phyloP scores from a whole-genome alignment of 2,888 invertebrate genomes.

The Trypoxylon attenuatum region DNA sequence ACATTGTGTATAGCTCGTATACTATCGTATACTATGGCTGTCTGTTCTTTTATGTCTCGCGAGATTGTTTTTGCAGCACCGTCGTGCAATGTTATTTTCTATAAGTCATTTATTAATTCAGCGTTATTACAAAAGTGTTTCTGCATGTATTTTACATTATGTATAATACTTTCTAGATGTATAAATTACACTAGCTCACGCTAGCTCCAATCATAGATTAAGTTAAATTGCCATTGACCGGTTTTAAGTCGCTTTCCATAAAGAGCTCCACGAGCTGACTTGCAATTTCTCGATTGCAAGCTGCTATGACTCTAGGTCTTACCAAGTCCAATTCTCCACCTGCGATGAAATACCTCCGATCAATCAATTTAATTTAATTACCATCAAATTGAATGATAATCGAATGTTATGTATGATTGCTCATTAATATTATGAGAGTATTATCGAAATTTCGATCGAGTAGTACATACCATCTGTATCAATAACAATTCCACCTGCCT shows the following conservation, averaged over 20 bases:
- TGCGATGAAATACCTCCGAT: constrained; percentile 36
- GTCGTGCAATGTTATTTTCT: no score
- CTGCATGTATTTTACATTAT: background rate
- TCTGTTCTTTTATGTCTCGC: no score
- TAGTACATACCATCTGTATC: constrained; percentile 78
- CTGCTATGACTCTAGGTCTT: constrained; percentile 77
- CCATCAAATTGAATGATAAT: background rate
- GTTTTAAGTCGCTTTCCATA: constrained; percentile 73
- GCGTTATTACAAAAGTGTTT: background rate
- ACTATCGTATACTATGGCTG: no score
- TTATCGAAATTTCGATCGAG: background rate
- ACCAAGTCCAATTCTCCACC: constrained; percentile 77
- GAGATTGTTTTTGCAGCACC: no score
- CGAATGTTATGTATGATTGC: background rate
- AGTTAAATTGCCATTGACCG: constrained; percentile 44
- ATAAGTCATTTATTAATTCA: background rate
- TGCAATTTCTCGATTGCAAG: constrained; percentile 76
- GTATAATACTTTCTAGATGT: background rate
- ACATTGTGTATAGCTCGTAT: no score
- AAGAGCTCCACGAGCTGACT: constrained; percentile 76
- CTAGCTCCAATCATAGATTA: constrained; percentile 16
- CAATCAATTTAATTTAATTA: background rate
- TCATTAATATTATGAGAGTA: background rate
- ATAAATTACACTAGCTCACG: background rate
- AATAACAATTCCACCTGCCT: constrained; percentile 85